Base-by-base conservation (phyloP, 2,888 invertebrate species). In the Andrena hattorfiana region DNA sequence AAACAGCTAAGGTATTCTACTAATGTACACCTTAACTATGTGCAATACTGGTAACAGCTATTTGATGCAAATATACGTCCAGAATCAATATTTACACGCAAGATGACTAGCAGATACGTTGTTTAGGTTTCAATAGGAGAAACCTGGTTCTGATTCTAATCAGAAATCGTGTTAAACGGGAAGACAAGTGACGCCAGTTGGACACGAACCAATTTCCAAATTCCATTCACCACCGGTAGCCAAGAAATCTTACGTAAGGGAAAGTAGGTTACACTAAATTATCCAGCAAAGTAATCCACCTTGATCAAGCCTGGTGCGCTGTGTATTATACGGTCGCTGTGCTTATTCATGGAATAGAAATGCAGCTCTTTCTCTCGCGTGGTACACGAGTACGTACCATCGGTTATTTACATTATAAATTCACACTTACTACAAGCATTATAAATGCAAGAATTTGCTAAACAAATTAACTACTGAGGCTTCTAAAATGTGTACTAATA, bases 241-340 rank as follows among this genome's bases (percentile, higher is more conserved):
- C 77, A 66, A 73, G 69, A 49, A 42, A 48, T 28, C n/a, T 81
- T 77, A 77, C 60, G 42, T 64, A 77, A 77, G 64, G 28, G 69
- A 77, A 81, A 81, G 69, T 77, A 64, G 81, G 77, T 68, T 77
- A 54, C 26, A 10, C 60, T 68, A 66, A 77, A 77, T 81, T 73
- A 42, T 77, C 51, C 69, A 23, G 16, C n/a, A 51, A 71, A 63
- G 63, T 72, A 30, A 75, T 54, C 66, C 51, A 75, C 75, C 71
- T 77, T 72, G 69, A 69, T 77, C 35, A 35, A 72, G 68, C 48
- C 60, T 68, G 72, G 71, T 30, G 26, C 56, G 23, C 16, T 2
- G 35, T 7, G 7, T 26, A 48, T 32, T 48, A 20, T 42, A 54
- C 16, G 35, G 35, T 35, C n/a, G n/a, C 20, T 28, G 16, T 49